These are phyloP conservation scores for Chitala chitala DNA, from an alignment of 2,113 vertebrate genomes.

Conservation along the genomic window DNA sequence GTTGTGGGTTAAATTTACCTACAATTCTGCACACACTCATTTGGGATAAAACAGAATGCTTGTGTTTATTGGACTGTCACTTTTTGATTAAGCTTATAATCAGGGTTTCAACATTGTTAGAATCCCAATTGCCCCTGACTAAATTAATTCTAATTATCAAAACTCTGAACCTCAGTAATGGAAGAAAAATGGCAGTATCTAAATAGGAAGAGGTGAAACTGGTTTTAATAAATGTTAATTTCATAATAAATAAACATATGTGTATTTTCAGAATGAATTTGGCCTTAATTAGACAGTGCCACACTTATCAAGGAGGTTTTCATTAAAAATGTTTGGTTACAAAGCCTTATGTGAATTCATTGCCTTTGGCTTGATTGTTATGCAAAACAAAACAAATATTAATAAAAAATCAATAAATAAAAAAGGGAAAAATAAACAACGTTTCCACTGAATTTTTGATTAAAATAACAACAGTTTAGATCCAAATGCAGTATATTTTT, in stretches of 20 bases:
- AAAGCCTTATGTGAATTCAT: slow-evolving; percentile 12
- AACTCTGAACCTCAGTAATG: slow-evolving; percentile 26
- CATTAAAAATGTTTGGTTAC: slow-evolving; percentile 22
- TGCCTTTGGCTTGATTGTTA: slow-evolving; percentile 21
- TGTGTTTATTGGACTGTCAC: slow-evolving; percentile 26
- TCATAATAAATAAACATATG: slow-evolving; percentile 27
- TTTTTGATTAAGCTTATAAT: slow-evolving; percentile 25
- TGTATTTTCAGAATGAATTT: slow-evolving; percentile 23
- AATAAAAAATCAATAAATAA: not conserved
- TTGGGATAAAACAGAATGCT: slow-evolving; percentile 10
- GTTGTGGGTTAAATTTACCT: not conserved
- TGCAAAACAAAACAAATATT: not conserved
- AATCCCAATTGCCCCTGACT: slow-evolving; percentile 19
- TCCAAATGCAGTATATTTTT: not conserved
- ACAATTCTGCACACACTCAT: not conserved
- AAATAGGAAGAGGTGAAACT: slow-evolving; percentile 21
- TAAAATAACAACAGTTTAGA: too few relatives aligned
- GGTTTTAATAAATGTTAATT: slow-evolving; percentile 35
- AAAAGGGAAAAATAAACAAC: too few relatives aligned
- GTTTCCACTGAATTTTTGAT: too few relatives aligned
- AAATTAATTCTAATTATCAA: slow-evolving; percentile 27
- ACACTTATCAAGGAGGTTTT: slow-evolving; percentile 20
- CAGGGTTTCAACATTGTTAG: slow-evolving; percentile 24
- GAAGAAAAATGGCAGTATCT: slow-evolving; percentile 17
- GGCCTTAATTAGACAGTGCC: slow-evolving; percentile 26